phyloP scores from a whole-genome alignment of 1,140 invertebrate species.

The Cotesia glomerata region DNA sequence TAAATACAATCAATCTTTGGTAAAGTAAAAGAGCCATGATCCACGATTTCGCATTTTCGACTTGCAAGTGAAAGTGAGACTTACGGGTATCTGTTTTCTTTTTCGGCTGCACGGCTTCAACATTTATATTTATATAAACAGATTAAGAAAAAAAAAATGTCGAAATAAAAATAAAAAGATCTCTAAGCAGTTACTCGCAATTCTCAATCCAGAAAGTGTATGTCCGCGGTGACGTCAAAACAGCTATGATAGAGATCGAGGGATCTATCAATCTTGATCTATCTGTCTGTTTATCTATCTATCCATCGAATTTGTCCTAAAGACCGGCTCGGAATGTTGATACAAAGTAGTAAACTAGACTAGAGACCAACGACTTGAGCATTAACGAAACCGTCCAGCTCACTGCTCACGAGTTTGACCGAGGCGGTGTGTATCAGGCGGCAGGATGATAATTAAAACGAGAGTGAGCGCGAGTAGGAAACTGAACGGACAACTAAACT shows the following conservation, averaged over 20 bases:
- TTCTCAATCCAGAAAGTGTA: too few species aligned
- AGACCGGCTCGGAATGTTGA: neutral
- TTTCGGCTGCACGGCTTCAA: neutral
- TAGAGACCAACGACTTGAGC: neutral
- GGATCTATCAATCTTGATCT: too few species aligned
- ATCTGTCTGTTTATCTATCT: too few species aligned
- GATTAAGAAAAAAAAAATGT: neutral
- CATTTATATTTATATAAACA: neutral
- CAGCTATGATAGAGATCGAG: too few species aligned
- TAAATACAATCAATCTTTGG: constrained; percentile 10
- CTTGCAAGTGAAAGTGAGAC: constrained; percentile 27
- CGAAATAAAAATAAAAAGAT: neutral
- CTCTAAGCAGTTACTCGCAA: neutral
- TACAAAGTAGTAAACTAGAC: neutral
- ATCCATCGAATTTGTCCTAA: too few species aligned
- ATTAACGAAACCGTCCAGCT: neutral
- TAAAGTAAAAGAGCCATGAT: constrained; percentile 8
- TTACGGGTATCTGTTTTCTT: constrained; percentile 29
- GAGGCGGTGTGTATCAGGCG: neutral
- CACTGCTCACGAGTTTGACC: constrained; percentile 17
- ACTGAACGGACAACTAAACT: neutral
- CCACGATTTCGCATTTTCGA: constrained; percentile 20
- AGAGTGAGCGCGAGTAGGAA: constrained; percentile 26
- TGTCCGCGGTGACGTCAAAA: too few species aligned
- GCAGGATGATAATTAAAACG: constrained; percentile 26